A percentile compares a stretch with the other conserved stretches of the same genome.
Evolutionary conservation across 2,797 vertebrate species (phyloP).

Genomic region (Chaetodon trifasciatus): DNA sequence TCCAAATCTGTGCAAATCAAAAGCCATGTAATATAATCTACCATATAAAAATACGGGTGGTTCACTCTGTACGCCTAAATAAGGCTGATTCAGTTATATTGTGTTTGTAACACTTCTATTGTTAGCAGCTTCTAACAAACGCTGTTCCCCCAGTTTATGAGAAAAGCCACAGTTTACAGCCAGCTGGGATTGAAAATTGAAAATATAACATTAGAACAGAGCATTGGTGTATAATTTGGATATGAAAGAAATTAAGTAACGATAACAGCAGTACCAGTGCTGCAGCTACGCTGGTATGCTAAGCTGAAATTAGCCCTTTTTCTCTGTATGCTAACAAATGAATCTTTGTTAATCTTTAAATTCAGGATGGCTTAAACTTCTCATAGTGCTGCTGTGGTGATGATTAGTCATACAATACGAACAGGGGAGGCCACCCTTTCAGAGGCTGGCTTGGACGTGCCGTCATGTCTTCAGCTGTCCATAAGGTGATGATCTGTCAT

Average conservation of each 20-base stretch:
- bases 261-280: background rate
- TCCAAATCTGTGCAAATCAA: background rate
- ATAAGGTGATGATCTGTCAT: background rate
- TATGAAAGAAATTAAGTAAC: background rate
- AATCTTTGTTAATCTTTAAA: background rate
- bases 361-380: background rate
- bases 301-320: background rate
- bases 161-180: background rate
- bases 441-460: background rate
- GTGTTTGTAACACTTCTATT: background rate
- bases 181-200: background rate
- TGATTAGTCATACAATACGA: background rate
- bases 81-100: background rate
- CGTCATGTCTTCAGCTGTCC: background rate
- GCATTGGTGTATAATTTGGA: background rate
- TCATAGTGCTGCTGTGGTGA: background rate
- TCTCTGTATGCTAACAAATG: background rate
- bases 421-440: background rate
- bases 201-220: background rate
- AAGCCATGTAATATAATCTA: background rate
- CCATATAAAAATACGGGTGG: background rate
- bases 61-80: background rate
- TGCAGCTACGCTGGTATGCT: background rate
- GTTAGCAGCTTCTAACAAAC: background rate
- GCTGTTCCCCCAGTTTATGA: background rate